Evolutionary conservation across 2,797 vertebrate genomes (phyloP), one percentile per base, ranked within the genome.

Genomic region (Tapirus indicus): DNA sequence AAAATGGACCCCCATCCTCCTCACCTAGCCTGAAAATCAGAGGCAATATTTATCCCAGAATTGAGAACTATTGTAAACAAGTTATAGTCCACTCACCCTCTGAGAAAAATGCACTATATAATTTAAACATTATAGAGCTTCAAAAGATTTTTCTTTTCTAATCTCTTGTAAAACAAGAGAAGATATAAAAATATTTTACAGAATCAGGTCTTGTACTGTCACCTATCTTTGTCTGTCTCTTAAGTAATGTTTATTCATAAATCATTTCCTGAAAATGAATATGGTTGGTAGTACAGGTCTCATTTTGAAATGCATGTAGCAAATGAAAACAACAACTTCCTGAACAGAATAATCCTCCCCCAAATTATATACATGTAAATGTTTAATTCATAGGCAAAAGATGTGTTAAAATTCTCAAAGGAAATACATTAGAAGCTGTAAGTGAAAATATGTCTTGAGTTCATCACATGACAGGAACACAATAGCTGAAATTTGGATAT

Each of bases 281-380:
- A 0, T 38, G 64, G 58, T 80, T 0, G 0, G 75, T 29, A 35
- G 47, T 49, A 54, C 5, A 23, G 23, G 47, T 95, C 66, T 97
- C 47, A 54, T 98, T 96, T 93, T 88, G 52, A 84, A 92, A 94
- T 27, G 13, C 35, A 95, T 72, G 25, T 35, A 85, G 29, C 38
- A 71, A 91, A 52, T 80, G 35, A 92, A 27, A 74, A 80, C 38
- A 74, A 75, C 38, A 71, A 88, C n/a, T 88, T 95, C 27, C 49
- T 75, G 20, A 35, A 52, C 17, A 79, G 56, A 88, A 69, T 80
- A 13, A 71, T 77, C 14, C 0, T 49, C 38, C 52, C 25, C 32
- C 77, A 85, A 69, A 21, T 60, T 68, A 82, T n/a, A 77, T 38
- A 60, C 20, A 75, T 75, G 23, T 44, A 92, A 96, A 84, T 74